A percentile compares a stretch with the other conserved stretches of the same genome.
These are phyloP conservation scores for Cephus pygmeus DNA, from an alignment of 2,888 invertebrate genomes.

Conservation along the genomic window DNA sequence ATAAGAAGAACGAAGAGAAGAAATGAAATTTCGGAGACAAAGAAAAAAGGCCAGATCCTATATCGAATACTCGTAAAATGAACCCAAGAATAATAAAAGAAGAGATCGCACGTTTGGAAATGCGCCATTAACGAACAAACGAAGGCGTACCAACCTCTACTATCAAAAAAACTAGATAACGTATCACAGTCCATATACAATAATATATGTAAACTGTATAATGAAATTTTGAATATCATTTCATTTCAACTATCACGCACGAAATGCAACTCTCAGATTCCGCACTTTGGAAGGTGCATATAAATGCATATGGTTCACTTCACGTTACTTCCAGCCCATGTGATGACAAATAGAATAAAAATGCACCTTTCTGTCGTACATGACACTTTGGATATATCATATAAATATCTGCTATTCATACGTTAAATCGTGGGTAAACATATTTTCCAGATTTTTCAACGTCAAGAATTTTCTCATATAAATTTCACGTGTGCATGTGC, in stretches of 20 bases:
- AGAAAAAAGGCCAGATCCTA: neutral
- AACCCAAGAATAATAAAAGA: neutral
- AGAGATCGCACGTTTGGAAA: neutral
- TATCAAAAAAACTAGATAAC: neutral
- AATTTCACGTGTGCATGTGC: neutral
- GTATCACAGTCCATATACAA: neutral
- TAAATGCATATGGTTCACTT: neutral
- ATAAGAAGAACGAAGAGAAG: neutral
- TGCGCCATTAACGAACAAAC: neutral
- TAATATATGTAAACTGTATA: neutral
- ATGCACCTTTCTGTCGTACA: neutral
- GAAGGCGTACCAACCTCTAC: neutral
- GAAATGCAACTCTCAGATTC: neutral
- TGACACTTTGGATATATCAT: neutral
- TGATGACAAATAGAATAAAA: neutral
- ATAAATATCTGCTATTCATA: neutral
- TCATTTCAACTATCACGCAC: neutral
- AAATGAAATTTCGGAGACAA: neutral
- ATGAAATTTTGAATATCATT: neutral
- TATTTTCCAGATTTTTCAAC: neutral
- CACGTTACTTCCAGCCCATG: neutral
- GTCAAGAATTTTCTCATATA: neutral
- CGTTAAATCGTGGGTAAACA: neutral
- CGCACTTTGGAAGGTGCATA: too few species aligned
- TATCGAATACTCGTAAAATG: neutral